Evolutionary conservation across 2,888 invertebrate genomes (phyloP), one percentile per base, ranked within the genome.

Genomic region (Alsophila aescularia): DNA sequence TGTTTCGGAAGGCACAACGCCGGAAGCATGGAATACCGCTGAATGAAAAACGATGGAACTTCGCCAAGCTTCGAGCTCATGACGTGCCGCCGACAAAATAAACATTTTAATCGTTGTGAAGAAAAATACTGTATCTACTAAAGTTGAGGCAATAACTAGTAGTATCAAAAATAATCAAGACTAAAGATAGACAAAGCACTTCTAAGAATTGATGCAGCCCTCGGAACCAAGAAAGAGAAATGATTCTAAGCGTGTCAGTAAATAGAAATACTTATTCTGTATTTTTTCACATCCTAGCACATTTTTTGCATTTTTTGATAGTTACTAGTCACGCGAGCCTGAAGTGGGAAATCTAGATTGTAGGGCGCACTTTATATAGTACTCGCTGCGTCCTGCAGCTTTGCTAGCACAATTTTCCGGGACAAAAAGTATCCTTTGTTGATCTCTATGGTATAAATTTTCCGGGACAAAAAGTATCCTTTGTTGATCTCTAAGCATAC

Each of bases 41-140:
- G 52, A 67, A 67, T 68, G 70, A 68, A 68, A 66, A 67, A 64
- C 58, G 60, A 64, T 70, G 68, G 68, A 68, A 59, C 66, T 41
- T 32, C 35, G 70, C 70, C 70, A 70, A 64, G 58, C 56, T 59
- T 54, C 24, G 21, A 43, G 21, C 53, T 53, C 50, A 37, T 66
- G 65, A 69, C 64, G 58, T 41, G 47, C 42, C 36, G 49, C 52
- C 29, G 12, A 41, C 50, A 63, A 63, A 56, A 62, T 45, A 55
- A 40, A 49, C 48, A 36, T 52, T 55, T 52, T 43, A 24, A 24
- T 24, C 24, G 58, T 29, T 57, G 44, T 52, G 64, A 58, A 42
- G 42, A n/a, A 42, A 4, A n/a, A 5, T 29, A 16, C n/a, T 9
- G 9, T 8, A 27, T 27, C 2, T 8, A 2, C 8, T 39, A 34